phyloP scores from a whole-genome alignment of 1,140 invertebrate genomes.

The Drosophila lacertosa region DNA sequence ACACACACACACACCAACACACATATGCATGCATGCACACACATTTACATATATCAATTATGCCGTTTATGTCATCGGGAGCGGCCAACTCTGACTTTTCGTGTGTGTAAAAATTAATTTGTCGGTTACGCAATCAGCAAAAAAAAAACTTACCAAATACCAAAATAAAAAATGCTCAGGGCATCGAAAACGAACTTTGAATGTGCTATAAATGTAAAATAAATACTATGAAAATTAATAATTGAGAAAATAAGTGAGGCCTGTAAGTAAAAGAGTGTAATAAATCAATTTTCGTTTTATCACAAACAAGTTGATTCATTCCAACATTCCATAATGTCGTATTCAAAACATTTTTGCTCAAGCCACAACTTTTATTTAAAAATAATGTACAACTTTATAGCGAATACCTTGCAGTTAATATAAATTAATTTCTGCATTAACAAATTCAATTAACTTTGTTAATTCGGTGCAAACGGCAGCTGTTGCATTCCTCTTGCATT shows the following conservation, averaged over 20 bases:
- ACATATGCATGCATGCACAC: slow-evolving; percentile 1
- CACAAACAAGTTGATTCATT: background rate
- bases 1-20: slow-evolving; percentile 1
- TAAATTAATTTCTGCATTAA: too few species aligned
- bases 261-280: too few species aligned
- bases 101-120: slow-evolving; percentile 60
- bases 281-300: background rate
- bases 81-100: slow-evolving; percentile 16
- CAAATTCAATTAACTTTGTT: too few species aligned
- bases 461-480: too few species aligned
- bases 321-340: background rate
- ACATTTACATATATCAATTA: slow-evolving; percentile 67
- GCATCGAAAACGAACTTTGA: slow-evolving; percentile 13
- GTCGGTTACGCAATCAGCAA: slow-evolving; percentile 34
- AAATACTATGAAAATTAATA: too few species aligned
- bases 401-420: too few species aligned
- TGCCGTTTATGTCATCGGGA: slow-evolving; percentile 62
- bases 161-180: background rate
- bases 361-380: too few species aligned
- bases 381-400: too few species aligned
- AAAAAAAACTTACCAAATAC: slow-evolving; percentile 1
- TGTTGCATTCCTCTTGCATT: too few species aligned
- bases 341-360: background rate
- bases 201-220: too few species aligned
- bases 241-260: too few species aligned